Conservation (phyloP, 2,888 invertebrate species). For the Patella ulyssiponensis region DNA sequence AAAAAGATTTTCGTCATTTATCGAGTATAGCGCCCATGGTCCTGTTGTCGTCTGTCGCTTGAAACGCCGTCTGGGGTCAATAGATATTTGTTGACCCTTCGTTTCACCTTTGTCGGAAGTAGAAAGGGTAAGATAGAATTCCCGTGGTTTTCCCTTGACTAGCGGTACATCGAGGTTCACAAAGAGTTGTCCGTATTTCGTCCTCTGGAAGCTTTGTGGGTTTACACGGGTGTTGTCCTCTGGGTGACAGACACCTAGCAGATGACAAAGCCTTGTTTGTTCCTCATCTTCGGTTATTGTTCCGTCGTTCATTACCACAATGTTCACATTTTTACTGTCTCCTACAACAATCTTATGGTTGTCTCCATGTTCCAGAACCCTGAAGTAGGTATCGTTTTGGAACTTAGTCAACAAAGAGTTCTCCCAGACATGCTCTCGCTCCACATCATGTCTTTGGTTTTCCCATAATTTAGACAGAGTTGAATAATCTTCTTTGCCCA, state of each 20-base stretch:
- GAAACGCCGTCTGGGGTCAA: constrained; percentile 15
- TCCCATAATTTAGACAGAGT: background rate
- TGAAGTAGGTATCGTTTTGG: background rate
- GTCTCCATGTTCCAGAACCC: background rate
- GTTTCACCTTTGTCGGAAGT: background rate
- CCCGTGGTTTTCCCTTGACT: background rate
- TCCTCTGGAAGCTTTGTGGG: background rate
- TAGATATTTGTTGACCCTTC: background rate
- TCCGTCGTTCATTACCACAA: background rate
- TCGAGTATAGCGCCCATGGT: constrained; percentile 9
- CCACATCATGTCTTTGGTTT: background rate
- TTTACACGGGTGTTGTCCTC: background rate
- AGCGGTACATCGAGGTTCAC: background rate
- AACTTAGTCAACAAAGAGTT: background rate
- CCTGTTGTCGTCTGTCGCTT: constrained; percentile 19
- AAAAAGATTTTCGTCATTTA: constrained; percentile 26
- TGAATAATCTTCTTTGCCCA: background rate
- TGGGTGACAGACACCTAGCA: background rate
- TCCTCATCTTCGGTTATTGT: background rate
- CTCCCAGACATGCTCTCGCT: background rate
- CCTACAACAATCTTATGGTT: background rate
- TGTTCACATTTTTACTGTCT: background rate
- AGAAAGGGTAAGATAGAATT: background rate
- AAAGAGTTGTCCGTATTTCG: background rate
- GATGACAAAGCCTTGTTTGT: background rate